These are phyloP conservation scores for Danio albolineatus DNA, from an alignment of 2,797 vertebrate genomes.

Conservation along the genomic window DNA sequence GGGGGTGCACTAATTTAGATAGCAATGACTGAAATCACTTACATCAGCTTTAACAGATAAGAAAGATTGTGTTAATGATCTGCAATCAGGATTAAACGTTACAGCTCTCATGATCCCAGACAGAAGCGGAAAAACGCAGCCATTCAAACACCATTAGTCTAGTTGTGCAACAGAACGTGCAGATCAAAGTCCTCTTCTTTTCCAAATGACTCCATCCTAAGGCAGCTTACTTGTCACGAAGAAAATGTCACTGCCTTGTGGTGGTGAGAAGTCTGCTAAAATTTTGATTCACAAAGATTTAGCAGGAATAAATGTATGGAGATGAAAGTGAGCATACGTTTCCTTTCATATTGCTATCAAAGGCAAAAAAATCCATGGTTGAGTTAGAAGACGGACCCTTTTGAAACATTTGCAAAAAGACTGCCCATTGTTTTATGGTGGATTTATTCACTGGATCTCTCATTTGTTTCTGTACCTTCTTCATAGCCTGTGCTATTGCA, in stretches of 20 bases:
- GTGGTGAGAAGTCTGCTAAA: constrained; percentile 31
- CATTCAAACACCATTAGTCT: constrained; percentile 40
- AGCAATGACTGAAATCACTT: background rate
- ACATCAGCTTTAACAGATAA: constrained; percentile 8
- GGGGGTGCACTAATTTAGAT: background rate
- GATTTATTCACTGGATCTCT: constrained; percentile 23
- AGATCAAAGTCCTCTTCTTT: constrained; percentile 32
- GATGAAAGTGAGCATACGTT: constrained; percentile 45
- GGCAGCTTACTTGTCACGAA: constrained; percentile 30
- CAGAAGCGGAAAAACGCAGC: background rate
- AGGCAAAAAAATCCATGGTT: constrained; percentile 34
- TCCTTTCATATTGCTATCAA: constrained; percentile 51
- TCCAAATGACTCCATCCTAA: constrained; percentile 31
- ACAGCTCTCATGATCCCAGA: constrained; percentile 7
- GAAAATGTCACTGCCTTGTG: constrained; percentile 47
- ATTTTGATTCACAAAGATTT: constrained; percentile 29
- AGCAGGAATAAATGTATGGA: constrained; percentile 16
- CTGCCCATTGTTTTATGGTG: constrained; percentile 18
- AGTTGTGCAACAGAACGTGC: constrained; percentile 11
- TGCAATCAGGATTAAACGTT: background rate
- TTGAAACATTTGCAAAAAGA: constrained; percentile 21
- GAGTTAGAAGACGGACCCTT: constrained; percentile 24
- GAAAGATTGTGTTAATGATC: constrained; percentile 22
- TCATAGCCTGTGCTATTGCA: background rate
- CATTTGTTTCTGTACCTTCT: constrained; percentile 19